These are phyloP conservation scores for Plagodis dolabraria DNA, from an alignment of 2,888 invertebrate genomes.

Conservation along the genomic window DNA sequence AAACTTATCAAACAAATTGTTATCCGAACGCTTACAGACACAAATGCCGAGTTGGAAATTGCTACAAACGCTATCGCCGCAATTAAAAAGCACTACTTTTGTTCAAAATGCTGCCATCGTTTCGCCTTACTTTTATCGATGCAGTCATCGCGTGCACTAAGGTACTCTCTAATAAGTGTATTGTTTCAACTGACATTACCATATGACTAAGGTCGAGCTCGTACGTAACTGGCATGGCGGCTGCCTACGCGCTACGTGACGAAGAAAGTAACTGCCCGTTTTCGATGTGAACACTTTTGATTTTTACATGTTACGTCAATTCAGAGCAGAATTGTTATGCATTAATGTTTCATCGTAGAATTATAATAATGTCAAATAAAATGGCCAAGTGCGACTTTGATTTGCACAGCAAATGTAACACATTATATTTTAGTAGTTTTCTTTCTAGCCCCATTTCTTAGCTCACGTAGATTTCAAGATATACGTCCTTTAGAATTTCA, in stretches of 20 bases:
- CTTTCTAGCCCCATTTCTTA: no score
- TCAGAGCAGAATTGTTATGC: background rate
- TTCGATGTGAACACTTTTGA: constrained; percentile 15
- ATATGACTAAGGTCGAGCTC: constrained; percentile 46
- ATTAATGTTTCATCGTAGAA: background rate
- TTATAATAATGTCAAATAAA: no score
- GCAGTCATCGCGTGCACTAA: constrained; percentile 6
- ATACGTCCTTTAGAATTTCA: no score
- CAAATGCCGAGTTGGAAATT: no score
- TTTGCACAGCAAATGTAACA: no score
- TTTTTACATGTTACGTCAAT: constrained; percentile 11
- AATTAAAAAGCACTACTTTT: no score
- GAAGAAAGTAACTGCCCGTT: constrained; percentile 45
- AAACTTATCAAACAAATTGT: no score
- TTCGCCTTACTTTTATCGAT: background rate
- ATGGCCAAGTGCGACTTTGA: no score
- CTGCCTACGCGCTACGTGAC: constrained; percentile 39
- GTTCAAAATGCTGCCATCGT: background rate
- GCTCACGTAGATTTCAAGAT: no score
- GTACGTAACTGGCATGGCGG: constrained; percentile 29
- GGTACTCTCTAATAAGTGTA: constrained; percentile 10
- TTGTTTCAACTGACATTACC: constrained; percentile 34
- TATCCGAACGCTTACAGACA: no score
- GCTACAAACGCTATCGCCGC: no score
- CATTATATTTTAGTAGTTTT: no score